Evolutionary conservation across 2,797 vertebrate genomes (phyloP).

Genomic region (Microtus obscurus): DNA sequence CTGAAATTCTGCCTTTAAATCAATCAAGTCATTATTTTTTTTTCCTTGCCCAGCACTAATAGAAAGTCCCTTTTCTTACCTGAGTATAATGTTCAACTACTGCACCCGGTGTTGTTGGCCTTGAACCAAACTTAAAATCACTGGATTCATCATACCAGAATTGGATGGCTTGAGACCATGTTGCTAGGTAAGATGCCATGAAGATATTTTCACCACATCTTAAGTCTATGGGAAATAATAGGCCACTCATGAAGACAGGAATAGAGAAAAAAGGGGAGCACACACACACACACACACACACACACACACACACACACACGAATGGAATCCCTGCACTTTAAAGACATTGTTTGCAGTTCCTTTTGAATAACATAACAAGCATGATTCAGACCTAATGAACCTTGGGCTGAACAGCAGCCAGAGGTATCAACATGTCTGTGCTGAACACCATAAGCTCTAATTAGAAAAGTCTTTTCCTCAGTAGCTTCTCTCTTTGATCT

Average conservation of each 20-base stretch:
- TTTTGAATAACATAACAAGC: not conserved
- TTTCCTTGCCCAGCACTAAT: not conserved
- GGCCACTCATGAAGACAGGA: not conserved
- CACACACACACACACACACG: not conserved
- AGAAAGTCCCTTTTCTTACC: constrained; percentile 71
- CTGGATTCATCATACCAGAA: constrained; percentile 79
- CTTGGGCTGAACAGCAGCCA: not conserved
- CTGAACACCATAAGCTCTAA: too few relatives aligned
- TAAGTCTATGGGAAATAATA: constrained; percentile 80
- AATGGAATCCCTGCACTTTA: not conserved
- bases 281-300: too few relatives aligned
- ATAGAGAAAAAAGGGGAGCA: not conserved
- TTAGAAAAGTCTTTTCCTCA: not conserved
- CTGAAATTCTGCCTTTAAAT: not conserved
- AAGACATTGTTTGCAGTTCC: not conserved
- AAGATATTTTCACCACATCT: constrained; percentile 83
- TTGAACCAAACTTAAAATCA: constrained; percentile 85
- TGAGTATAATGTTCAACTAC: constrained; percentile 78
- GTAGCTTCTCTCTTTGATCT: not conserved
- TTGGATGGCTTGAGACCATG: too few relatives aligned
- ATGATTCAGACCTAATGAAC: not conserved
- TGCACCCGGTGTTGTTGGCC: constrained; percentile 69
- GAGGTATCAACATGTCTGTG: not conserved
- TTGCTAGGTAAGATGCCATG: too few relatives aligned
- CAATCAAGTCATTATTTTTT: not conserved